Evolutionary conservation across 2,797 vertebrate species (phyloP), one percentile per base, ranked within the genome.

Genomic region (Pseudochirops corinnae): DNA sequence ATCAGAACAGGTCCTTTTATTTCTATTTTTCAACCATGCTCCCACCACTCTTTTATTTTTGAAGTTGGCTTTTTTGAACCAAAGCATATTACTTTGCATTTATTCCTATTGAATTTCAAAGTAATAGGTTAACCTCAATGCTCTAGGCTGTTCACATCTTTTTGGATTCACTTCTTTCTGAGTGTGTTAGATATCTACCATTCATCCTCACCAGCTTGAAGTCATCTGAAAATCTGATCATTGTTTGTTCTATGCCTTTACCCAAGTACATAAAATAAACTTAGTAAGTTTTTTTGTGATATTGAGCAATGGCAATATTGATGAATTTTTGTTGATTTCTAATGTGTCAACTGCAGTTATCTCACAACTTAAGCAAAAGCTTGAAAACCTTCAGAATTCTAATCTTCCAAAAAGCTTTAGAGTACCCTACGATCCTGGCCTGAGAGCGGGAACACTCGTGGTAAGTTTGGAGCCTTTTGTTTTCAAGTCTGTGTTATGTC

Each of bases 361-460:
- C 98, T 98, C 98, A 92, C 99, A 99, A 98, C 98, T 99, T 97
- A 99, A 99, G 95, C 99, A 99, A 98, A 99, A 99, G 97, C 99
- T 99, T 98, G 99, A 99, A 99, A 99, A 98, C 94, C 98, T 99
- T 56, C 99, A 99, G 97, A 98, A 96, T 74, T 99, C 99, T 5
- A 99, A 99, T 95, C 99, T 99, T 95, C 99, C 99, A 0, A 98
- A 99, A 97, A 99, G 98, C 98, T 99, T 99, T 97, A 99, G 99
- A 98, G 99, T 99, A 82, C 99, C 99, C 0, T 99, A 99, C 94
- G 99, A 99, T 96, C 99, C 99, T 55, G 99, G 99, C n/a, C 98
- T 99, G 24, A 99, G 99, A 98, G 99, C 99, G 39, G 99, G 99
- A 96, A 97, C 98, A 0, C 98, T 99, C 93, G 98, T 99, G 99